phyloP scores from a whole-genome alignment of 2,888 invertebrate genomes.

The Pterostichus niger region DNA sequence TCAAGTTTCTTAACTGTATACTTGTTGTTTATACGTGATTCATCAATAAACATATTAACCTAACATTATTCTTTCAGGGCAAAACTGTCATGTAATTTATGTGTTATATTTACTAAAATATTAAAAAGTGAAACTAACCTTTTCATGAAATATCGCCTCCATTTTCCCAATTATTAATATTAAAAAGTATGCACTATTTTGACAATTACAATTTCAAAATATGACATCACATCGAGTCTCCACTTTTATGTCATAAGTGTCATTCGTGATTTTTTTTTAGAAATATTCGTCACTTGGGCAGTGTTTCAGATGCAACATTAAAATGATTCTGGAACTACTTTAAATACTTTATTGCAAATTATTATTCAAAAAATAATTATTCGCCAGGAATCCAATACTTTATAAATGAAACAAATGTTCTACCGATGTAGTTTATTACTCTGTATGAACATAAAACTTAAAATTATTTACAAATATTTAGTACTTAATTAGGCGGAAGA shows the following conservation, averaged over 20 bases:
- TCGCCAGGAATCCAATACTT: not conserved
- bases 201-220: constrained; percentile 54
- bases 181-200: constrained; percentile 22
- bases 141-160: constrained; percentile 78
- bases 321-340: constrained; percentile 32
- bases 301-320: constrained; percentile 12
- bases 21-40: constrained; percentile 9
- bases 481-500: constrained; percentile 2
- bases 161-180: constrained; percentile 70
- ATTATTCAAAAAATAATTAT: constrained; percentile 20
- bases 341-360: not conserved
- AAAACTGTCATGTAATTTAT: not conserved
- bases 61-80: constrained; percentile 32
- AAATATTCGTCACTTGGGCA: constrained; percentile 41
- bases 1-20: too few species aligned
- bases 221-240: constrained; percentile 56
- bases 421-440: too few species aligned
- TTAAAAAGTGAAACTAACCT: constrained; percentile 72
- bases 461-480: constrained; percentile 17
- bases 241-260: constrained; percentile 58
- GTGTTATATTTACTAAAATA: constrained; percentile 4
- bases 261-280: constrained; percentile 58
- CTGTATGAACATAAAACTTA: not conserved
- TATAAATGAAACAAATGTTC: too few species aligned
- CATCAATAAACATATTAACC: constrained; percentile 29